phyloP scores from a whole-genome alignment of 2,797 vertebrate genomes.

The Miichthys miiuy region DNA sequence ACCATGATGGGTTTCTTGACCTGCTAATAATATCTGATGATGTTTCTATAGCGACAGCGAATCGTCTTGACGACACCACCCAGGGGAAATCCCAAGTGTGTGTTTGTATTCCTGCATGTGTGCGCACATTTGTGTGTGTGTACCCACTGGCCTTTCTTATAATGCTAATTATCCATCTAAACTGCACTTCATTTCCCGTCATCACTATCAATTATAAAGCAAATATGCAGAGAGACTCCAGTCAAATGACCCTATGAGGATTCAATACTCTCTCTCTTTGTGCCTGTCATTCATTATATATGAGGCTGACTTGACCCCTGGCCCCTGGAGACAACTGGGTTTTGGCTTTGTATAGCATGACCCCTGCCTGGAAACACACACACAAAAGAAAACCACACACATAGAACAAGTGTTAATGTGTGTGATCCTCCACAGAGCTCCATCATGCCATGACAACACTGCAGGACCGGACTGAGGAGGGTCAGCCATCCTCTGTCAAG shows the following conservation, averaged over 20 bases:
- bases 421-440: conserved; percentile 76
- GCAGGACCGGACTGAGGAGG: conserved; percentile 74
- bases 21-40: conserved; percentile 41
- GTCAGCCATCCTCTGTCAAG: conserved; percentile 73
- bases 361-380: conserved; percentile 3
- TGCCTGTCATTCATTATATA: conserved; percentile 42
- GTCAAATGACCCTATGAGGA: conserved; percentile 27
- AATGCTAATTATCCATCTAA: conserved; percentile 46
- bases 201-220: conserved; percentile 56
- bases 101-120: conserved; percentile 24
- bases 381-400: background rate
- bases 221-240: conserved; percentile 29
- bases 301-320: conserved; percentile 46
- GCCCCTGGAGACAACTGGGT: background rate
- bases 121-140: conserved; percentile 21
- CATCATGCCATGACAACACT: conserved; percentile 76
- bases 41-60: conserved; percentile 81
- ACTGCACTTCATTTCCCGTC: conserved; percentile 49
- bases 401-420: background rate
- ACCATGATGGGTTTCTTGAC: conserved; percentile 47
- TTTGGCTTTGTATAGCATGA: conserved; percentile 7
- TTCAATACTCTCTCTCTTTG: conserved; percentile 15
- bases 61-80: conserved; percentile 74
- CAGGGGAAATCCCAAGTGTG: conserved; percentile 67
- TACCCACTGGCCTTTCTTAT: conserved; percentile 59